Conservation (phyloP, 2,888 invertebrate species). For the Limnephilus rhombicus region DNA sequence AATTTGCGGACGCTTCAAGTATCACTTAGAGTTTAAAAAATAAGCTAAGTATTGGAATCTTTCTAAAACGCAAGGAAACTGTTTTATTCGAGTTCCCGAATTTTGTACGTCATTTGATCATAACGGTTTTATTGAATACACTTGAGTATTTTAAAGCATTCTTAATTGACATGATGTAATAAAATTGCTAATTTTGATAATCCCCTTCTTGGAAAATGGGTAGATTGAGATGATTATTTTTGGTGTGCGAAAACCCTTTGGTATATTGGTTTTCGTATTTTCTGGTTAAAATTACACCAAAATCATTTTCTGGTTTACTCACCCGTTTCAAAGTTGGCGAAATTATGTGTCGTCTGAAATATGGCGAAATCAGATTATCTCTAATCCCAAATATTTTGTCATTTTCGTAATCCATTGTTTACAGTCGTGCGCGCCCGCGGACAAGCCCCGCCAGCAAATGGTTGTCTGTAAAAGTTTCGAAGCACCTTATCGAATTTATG, state of each 20-base stretch:
- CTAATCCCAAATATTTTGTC: slow-evolving; percentile 33
- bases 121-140: background rate
- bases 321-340: background rate
- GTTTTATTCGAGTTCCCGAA: background rate
- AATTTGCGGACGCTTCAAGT: slow-evolving; percentile 13
- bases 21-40: background rate
- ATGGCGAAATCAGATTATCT: slow-evolving; percentile 29
- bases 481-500: slow-evolving; percentile 62
- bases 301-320: background rate
- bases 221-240: background rate
- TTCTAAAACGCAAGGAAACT: background rate
- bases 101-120: background rate
- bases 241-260: background rate
- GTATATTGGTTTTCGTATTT: background rate
- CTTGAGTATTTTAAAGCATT: background rate
- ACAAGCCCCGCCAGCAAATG: slow-evolving; percentile 50
- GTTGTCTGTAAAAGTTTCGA: slow-evolving; percentile 59
- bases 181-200: background rate
- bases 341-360: slow-evolving; percentile 21
- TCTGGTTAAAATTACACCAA: background rate
- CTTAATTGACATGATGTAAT: background rate
- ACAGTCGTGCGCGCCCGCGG: slow-evolving; percentile 36
- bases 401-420: slow-evolving; percentile 30
- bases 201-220: background rate
- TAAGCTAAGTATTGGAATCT: background rate